A percentile compares a stretch with the other conserved stretches of the same genome.
These are phyloP conservation scores for Molossus molossus DNA, from an alignment of 2,797 vertebrate species.

Conservation along the genomic window DNA sequence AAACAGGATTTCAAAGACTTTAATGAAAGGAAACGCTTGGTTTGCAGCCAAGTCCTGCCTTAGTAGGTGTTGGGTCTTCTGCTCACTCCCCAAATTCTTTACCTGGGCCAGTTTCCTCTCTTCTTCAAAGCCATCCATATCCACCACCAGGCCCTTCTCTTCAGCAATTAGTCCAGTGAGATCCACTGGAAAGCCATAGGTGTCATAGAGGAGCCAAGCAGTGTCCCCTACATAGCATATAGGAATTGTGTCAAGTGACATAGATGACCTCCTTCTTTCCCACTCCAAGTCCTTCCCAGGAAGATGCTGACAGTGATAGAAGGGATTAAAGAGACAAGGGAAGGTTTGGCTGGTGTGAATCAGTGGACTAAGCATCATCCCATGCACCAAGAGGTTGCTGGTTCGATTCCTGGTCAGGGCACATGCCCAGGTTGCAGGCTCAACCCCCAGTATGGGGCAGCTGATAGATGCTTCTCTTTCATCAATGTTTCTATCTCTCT, in stretches of 20 bases:
- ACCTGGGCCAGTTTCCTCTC: slow-evolving; percentile 98
- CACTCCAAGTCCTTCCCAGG: background rate
- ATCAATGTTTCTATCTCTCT: too few relatives aligned
- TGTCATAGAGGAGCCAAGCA: slow-evolving; percentile 98
- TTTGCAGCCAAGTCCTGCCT: background rate
- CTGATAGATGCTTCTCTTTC: too few relatives aligned
- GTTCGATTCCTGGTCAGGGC: too few relatives aligned
- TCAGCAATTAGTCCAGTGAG: slow-evolving; percentile 98
- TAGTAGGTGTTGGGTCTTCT: background rate
- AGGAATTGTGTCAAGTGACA: background rate
- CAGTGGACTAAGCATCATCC: too few relatives aligned
- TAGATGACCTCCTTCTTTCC: background rate
- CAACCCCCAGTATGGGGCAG: too few relatives aligned
- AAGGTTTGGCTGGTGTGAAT: too few relatives aligned
- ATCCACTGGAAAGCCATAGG: slow-evolving; percentile 98
- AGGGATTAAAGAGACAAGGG: background rate
- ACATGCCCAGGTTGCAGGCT: too few relatives aligned
- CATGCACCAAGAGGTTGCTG: too few relatives aligned
- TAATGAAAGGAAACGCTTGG: background rate
- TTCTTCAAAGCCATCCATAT: slow-evolving; percentile 96
- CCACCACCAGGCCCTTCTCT: slow-evolving; percentile 96
- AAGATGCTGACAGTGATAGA: background rate
- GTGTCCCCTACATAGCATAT: slow-evolving; percentile 93
- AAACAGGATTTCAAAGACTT: slow-evolving; percentile 13
- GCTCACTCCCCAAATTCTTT: background rate